A percentile compares a stretch with the other conserved stretches of the same genome.
Evolutionary conservation across 2,797 vertebrate species (phyloP).

Genomic region (Urophycis tenuis): DNA sequence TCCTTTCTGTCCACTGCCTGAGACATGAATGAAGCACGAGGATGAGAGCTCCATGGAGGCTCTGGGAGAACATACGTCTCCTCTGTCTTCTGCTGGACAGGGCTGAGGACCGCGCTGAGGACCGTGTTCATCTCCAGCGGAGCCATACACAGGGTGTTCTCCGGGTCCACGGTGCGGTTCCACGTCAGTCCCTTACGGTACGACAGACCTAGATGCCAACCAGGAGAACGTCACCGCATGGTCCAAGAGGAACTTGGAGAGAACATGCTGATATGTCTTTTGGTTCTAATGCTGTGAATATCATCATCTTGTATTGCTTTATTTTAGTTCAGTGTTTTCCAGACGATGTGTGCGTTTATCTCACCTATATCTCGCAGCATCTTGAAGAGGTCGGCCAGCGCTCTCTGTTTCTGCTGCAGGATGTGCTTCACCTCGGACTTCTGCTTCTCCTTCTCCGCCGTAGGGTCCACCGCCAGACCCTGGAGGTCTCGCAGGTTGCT

Average conservation of each 20-base stretch:
- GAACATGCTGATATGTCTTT: background rate
- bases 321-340: no score
- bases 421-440: slow-evolving; percentile 88
- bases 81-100: slow-evolving; percentile 62
- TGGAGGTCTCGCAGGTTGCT: slow-evolving; percentile 79
- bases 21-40: no score
- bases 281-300: no score
- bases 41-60: no score
- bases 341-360: background rate
- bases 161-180: slow-evolving; percentile 70
- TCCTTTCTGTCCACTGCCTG: no score
- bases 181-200: slow-evolving; percentile 89
- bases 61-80: slow-evolving; percentile 65
- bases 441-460: slow-evolving; percentile 85
- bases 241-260: background rate
- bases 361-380: slow-evolving; percentile 84
- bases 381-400: slow-evolving; percentile 91
- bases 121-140: slow-evolving; percentile 80
- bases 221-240: background rate
- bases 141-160: slow-evolving; percentile 73
- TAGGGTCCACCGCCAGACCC: slow-evolving; percentile 72
- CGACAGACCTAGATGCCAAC: slow-evolving; percentile 77
- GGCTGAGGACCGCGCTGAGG: slow-evolving; percentile 66
- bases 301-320: no score
- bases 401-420: slow-evolving; percentile 91